Conservation (phyloP, 1,140 invertebrate species). For the Chironomus striatipennis region DNA sequence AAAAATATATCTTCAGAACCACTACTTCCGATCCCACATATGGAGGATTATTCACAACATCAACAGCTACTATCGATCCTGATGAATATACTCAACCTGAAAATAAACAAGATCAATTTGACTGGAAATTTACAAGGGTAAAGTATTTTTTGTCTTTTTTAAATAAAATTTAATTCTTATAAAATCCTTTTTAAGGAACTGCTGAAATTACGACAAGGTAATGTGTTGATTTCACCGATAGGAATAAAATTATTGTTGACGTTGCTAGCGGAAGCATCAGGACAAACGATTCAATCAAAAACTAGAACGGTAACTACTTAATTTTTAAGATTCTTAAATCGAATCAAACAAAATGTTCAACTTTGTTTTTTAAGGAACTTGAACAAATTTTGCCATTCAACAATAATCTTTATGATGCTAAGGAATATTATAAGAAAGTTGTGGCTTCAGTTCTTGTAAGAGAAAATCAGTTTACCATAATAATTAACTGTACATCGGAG, state of each 20-base stretch:
- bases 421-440: neutral
- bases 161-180: neutral
- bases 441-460: conserved; percentile 42
- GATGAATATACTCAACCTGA: conserved; percentile 17
- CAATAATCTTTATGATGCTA: neutral
- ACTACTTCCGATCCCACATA: neutral
- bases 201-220: conserved; percentile 33
- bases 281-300: conserved; percentile 36
- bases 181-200: neutral
- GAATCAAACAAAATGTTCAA: too few species aligned
- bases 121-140: neutral
- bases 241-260: conserved; percentile 66
- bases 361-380: conserved; percentile 46
- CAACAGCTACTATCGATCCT: neutral
- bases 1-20: too few species aligned
- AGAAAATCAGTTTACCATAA: conserved; percentile 21
- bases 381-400: conserved; percentile 40
- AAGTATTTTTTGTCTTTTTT: neutral
- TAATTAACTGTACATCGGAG: too few species aligned
- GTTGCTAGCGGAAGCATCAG: conserved; percentile 61
- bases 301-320: conserved; percentile 42
- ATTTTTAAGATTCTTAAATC: too few species aligned
- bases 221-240: conserved; percentile 68
- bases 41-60: neutral
- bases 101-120: neutral